A percentile compares a stretch with the other conserved stretches of the same genome.
These are phyloP conservation scores for Saxidomus purpurata DNA, from an alignment of 1,140 invertebrate genomes.

Conservation along the genomic window DNA sequence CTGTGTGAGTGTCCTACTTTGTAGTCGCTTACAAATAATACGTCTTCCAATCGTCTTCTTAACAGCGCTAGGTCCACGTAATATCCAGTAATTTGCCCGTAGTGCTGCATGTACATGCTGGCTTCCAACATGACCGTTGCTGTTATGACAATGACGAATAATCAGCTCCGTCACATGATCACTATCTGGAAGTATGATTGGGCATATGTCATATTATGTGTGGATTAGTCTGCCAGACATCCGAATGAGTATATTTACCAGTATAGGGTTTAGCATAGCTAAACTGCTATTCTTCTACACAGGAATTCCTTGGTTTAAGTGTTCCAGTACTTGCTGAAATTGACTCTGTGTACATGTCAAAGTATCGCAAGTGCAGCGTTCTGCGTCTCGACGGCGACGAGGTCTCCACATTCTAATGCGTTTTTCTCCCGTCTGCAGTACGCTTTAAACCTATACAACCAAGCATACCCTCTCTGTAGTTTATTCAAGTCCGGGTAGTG, in stretches of 20 bases:
- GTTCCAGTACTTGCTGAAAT: background rate
- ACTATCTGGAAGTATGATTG: slow-evolving; percentile 51
- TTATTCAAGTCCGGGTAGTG: background rate
- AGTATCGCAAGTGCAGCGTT: background rate
- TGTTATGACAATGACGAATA: slow-evolving; percentile 48
- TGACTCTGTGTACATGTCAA: background rate
- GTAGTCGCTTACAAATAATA: slow-evolving; percentile 25
- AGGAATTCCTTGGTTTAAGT: background rate
- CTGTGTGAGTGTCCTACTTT: background rate
- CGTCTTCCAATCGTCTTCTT: background rate
- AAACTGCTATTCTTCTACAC: background rate
- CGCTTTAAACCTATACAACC: background rate
- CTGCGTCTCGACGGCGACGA: background rate
- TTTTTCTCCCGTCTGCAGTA: background rate
- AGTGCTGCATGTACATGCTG: slow-evolving; percentile 8
- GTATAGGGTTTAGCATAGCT: background rate
- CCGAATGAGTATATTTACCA: background rate
- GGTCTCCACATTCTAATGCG: background rate
- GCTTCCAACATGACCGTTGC: slow-evolving; percentile 39
- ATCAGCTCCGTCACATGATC: slow-evolving; percentile 17
- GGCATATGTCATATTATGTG: slow-evolving; percentile 1
- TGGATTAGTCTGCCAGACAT: background rate
- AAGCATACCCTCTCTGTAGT: slow-evolving; percentile 2
- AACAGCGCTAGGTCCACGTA: slow-evolving; percentile 37
- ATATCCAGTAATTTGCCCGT: slow-evolving; percentile 35